Conservation (phyloP, 2,888 invertebrate genomes). For the Opisthograptis luteolata region DNA sequence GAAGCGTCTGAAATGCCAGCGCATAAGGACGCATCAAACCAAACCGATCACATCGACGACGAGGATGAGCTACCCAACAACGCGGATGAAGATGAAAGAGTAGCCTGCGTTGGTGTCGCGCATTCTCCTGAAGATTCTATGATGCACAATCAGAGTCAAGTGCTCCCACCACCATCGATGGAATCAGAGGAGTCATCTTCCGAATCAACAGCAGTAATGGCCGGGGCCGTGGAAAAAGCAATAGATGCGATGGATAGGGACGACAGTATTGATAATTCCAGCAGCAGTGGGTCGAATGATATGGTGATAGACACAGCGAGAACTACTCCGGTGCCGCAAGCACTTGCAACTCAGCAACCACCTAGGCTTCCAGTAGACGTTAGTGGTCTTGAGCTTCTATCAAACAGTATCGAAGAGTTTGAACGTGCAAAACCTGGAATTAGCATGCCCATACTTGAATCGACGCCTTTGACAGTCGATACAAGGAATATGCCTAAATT, state of each 20-base stretch:
- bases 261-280: slow-evolving; percentile 69
- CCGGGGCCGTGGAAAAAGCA: slow-evolving; percentile 72
- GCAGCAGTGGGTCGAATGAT: slow-evolving; percentile 74
- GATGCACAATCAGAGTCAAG: slow-evolving; percentile 41
- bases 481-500: slow-evolving; percentile 70
- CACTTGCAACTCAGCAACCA: slow-evolving; percentile 34
- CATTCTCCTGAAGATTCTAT: slow-evolving; percentile 69
- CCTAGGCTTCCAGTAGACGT: slow-evolving; percentile 85
- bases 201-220: slow-evolving; percentile 61
- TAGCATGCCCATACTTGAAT: slow-evolving; percentile 64
- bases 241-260: slow-evolving; percentile 75
- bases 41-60: slow-evolving; percentile 90
- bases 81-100: slow-evolving; percentile 74
- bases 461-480: slow-evolving; percentile 65
- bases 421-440: slow-evolving; percentile 81
- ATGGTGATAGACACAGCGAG: slow-evolving; percentile 76
- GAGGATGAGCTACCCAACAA: slow-evolving; percentile 85
- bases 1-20: slow-evolving; percentile 85
- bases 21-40: slow-evolving; percentile 92
- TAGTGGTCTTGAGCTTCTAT: slow-evolving; percentile 91
- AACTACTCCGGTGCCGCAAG: slow-evolving; percentile 55
- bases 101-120: slow-evolving; percentile 78
- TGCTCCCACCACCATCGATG: slow-evolving; percentile 58
- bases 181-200: slow-evolving; percentile 76
- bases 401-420: slow-evolving; percentile 93